Base-by-base conservation (phyloP, 2,797 vertebrate genomes). In the Dryobates pubescens region DNA sequence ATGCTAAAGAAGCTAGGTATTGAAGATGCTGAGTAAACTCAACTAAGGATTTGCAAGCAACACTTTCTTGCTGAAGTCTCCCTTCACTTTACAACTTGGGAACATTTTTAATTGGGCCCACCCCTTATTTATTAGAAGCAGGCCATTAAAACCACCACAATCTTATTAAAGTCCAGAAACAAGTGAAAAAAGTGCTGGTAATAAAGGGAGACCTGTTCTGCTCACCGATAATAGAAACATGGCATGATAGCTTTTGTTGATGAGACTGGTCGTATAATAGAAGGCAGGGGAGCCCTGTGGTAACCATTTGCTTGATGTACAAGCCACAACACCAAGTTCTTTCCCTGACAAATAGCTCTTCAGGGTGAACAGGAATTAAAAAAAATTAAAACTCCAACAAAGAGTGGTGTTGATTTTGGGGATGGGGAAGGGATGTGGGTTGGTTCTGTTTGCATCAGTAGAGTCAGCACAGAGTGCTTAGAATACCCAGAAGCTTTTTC, bases 161-260 rank as follows among this genome's bases (percentile, higher is more conserved):
- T n/a, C 53, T 67, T 61, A 83, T 59, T 88, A 67, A 93, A 90
- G 49, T 70, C 19, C 49, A 86, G 45, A 89, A 95, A 82, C 15
- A 54, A 94, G 62, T 68, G 0, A 36, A 83, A 89, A 87, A 79
- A 85, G 10, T 43, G 78, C 27, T 57, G 15, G 16, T 68, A 70
- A 72, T 65, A 91, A 89, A 81, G 38, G 16, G 22, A 82, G 45
- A 85, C 2, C 2, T 83, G 94, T 83, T 64, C 47, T 90, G 51
- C 61, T 47, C n/a, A 54, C 8, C 74, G 61, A 84, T 92, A 93
- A 90, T 92, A 90, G 82, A 89, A 96, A 87, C 65, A 41, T 69
- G 58, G 17, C 17, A 18, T 36, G 51, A 88, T 63, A 56, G 59
- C 47, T 47, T 76, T 79, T 76, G 53, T 54, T 30, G 10, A 73